phyloP scores from a whole-genome alignment of 2,797 vertebrate species.

The Scyliorhinus canicula region DNA sequence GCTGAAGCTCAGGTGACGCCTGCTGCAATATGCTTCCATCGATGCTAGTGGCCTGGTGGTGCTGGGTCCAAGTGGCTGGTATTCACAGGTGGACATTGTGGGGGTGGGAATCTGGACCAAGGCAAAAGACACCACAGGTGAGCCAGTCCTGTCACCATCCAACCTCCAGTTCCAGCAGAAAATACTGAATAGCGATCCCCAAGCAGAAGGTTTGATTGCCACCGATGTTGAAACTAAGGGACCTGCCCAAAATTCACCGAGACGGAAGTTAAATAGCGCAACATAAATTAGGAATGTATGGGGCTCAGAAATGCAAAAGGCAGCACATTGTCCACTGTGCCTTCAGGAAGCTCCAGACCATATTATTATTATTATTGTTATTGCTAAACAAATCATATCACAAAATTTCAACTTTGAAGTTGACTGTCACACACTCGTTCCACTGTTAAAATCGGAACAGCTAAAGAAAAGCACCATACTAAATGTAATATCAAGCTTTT shows the following conservation, averaged over 20 bases:
- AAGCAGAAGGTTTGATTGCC: background rate
- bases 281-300: background rate
- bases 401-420: background rate
- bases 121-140: no score
- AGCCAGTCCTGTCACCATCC: background rate
- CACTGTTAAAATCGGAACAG: background rate
- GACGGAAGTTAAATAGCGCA: background rate
- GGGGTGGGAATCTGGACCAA: background rate
- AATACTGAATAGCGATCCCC: background rate
- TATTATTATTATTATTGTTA: no score
- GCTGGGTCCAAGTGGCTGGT: background rate
- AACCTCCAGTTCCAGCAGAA: background rate
- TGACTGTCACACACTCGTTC: background rate
- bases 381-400: background rate
- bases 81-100: background rate
- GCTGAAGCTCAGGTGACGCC: background rate
- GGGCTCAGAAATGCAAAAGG: background rate
- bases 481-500: background rate
- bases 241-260: background rate
- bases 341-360: background rate
- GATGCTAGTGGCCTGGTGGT: background rate
- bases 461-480: background rate
- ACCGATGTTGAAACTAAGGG: background rate
- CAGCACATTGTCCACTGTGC: background rate
- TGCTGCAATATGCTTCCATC: background rate